These are phyloP conservation scores for Gila robusta DNA, from an alignment of 2,797 vertebrate genomes.

Conservation along the genomic window DNA sequence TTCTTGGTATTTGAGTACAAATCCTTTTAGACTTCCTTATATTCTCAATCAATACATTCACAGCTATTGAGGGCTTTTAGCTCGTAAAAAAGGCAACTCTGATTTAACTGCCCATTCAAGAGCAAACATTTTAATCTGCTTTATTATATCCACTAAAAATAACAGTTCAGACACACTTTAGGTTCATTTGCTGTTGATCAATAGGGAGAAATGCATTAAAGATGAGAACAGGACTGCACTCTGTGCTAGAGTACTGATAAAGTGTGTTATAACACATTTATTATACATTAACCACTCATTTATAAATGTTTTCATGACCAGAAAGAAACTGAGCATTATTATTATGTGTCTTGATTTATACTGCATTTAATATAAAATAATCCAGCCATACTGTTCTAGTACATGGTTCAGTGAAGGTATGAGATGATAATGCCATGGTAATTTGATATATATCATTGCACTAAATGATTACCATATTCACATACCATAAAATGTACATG, in stretches of 20 bases:
- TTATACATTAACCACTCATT: not conserved
- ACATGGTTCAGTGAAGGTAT: not conserved
- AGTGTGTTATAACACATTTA: not conserved
- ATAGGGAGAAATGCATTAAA: not conserved
- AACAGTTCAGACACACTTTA: slow-evolving; percentile 7
- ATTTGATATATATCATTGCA: not conserved
- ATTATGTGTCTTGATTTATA: not conserved
- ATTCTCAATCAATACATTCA: slow-evolving; percentile 74
- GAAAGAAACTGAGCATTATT: not conserved
- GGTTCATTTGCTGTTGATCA: slow-evolving; percentile 11
- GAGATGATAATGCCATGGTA: not conserved
- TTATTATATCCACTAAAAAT: slow-evolving; percentile 26
- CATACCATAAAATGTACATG: not conserved
- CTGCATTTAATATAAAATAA: not conserved
- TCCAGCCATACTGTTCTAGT: not conserved
- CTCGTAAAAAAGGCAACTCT: slow-evolving; percentile 53
- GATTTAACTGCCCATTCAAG: slow-evolving; percentile 53
- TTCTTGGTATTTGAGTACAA: slow-evolving; percentile 34
- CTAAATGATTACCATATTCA: not conserved
- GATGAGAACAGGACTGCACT: not conserved
- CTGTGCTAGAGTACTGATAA: not conserved
- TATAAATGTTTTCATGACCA: not conserved
- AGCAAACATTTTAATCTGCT: slow-evolving; percentile 19
- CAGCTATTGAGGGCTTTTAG: slow-evolving; percentile 63
- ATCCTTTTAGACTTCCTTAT: slow-evolving; percentile 30